phyloP scores from a whole-genome alignment of 1,140 invertebrate genomes.

The Oppia nitens region DNA sequence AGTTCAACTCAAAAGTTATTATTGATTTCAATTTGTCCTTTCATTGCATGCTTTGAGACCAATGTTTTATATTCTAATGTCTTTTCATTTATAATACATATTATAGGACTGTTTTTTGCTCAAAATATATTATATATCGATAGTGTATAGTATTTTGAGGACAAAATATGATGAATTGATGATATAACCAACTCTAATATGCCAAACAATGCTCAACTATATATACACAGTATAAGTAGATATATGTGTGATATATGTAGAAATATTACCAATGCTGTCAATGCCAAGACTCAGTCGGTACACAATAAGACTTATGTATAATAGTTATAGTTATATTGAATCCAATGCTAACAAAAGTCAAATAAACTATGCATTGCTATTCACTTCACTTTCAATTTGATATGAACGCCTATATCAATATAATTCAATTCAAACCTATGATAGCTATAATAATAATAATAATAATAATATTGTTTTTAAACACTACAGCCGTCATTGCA shows the following conservation, averaged over 20 bases:
- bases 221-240: too few relatives aligned
- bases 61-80: background rate
- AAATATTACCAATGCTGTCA: too few relatives aligned
- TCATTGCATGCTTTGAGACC: background rate
- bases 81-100: too few relatives aligned
- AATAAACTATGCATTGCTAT: background rate
- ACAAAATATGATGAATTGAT: background rate
- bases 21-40: background rate
- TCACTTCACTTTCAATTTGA: too few relatives aligned
- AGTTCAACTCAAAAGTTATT: too few relatives aligned
- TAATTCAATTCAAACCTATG: background rate
- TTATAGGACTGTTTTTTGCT: too few relatives aligned
- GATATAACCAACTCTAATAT: background rate
- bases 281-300: too few relatives aligned
- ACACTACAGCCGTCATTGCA: background rate
- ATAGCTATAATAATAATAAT: background rate
- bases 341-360: background rate
- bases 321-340: background rate
- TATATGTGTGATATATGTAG: too few relatives aligned
- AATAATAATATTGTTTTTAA: too few relatives aligned
- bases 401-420: background rate
- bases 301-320: too few relatives aligned
- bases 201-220: background rate
- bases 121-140: too few relatives aligned
- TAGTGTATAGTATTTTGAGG: background rate